Base-by-base conservation (phyloP, 2,888 invertebrate species). In the Apotomis betuletana region DNA sequence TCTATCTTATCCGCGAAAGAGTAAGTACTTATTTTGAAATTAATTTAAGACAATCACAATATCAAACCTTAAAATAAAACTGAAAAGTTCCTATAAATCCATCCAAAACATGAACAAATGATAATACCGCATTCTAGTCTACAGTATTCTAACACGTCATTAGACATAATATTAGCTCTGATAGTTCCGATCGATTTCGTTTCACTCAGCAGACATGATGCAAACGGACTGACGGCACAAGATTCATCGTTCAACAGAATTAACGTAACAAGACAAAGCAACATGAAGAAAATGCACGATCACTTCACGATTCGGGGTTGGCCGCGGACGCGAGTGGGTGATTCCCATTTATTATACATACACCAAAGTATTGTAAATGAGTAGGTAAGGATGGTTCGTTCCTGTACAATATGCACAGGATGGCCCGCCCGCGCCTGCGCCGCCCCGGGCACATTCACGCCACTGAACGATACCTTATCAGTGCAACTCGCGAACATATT, bases 11-110 rank as follows among this genome's bases (percentile, higher is more conserved):
- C 84, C 86, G 84, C 84, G 79, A 65, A 65, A 87, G 81, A 85
- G 81, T 83, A 80, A 80, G 49, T 82, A 60, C 60, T 67, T 65
- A 65, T 13, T 84, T 82, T 77, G 82, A 86, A 87, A 85, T 82
- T 79, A 74, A 71, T 67, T 74, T 59, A 65, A 67, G 85, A 89
- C 87, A 85, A 87, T 86, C 85, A 89, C 89, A 85, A 89, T 90
- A 89, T 88, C 85, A 87, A 89, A 88, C 81, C 80, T 86, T 87
- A 81, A 85, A 88, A 87, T 79, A 78, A 81, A 86, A 83, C 77
- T 75, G 68, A 75, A 58, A 62, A 52, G n/a, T 60, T 58, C 38
- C 67, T 62, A 62, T 67, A 57, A 61, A 62, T 67, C 57, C 67
- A 71, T 52, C 65, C 49, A 58, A 69, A 57, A 62, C 41, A 12